Evolutionary conservation across 2,797 vertebrate species (phyloP).

Genomic region (Scleropages formosus): DNA sequence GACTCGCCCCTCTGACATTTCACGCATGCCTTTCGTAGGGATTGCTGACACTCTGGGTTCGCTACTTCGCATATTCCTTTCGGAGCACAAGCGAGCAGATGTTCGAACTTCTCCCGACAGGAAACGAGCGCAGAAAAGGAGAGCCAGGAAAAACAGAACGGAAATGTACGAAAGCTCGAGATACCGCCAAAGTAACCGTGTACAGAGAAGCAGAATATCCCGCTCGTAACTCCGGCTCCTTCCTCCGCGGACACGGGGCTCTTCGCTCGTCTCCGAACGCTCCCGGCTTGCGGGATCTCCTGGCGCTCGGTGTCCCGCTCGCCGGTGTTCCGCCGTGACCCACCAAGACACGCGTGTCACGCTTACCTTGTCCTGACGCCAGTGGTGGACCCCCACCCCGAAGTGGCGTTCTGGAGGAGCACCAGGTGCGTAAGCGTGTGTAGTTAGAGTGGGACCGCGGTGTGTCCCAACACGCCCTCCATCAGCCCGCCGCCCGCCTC

Average conservation of each 20-base stretch:
- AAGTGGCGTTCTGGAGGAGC: neutral
- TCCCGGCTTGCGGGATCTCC: no score
- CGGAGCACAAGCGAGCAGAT: conserved; percentile 20
- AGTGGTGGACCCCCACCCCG: conserved; percentile 1
- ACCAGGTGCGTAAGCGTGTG: neutral
- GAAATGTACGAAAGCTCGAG: neutral
- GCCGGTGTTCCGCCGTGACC: no score
- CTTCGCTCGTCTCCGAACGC: no score
- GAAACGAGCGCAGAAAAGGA: neutral
- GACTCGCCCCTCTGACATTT: neutral
- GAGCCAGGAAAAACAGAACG: neutral
- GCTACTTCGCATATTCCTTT: conserved; percentile 21
- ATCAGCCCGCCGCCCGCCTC: conserved; percentile 13
- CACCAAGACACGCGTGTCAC: neutral
- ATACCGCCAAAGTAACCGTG: neutral
- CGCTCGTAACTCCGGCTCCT: neutral
- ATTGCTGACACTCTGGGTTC: neutral
- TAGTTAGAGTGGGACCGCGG: neutral
- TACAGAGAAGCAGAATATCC: neutral
- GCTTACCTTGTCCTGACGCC: conserved; percentile 27
- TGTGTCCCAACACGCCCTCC: neutral
- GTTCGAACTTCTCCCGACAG: neutral
- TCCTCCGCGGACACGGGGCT: neutral
- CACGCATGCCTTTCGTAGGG: neutral
- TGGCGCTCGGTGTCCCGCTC: no score